A percentile compares a stretch with the other conserved stretches of the same genome.
phyloP scores from a whole-genome alignment of 2,113 vertebrate species.

The Cyanistes caeruleus region DNA sequence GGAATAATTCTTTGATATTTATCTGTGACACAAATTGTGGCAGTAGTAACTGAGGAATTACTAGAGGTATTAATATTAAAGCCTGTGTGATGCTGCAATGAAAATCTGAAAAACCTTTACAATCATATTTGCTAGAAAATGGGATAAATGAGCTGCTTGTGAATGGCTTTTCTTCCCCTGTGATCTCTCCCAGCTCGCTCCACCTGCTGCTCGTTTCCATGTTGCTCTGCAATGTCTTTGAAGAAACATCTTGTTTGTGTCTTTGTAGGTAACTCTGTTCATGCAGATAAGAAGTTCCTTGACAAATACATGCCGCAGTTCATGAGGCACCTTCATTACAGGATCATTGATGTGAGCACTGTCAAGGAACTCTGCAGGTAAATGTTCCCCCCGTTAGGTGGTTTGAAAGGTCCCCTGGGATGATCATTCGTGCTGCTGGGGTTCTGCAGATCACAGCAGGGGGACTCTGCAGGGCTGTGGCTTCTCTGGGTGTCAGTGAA shows the following conservation, averaged over 20 bases:
- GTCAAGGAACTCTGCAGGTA: constrained; percentile 96
- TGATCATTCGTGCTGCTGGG: rapidly evolving
- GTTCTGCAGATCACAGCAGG: background rate
- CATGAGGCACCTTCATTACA: constrained; percentile 87
- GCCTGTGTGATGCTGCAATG: background rate
- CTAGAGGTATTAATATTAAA: background rate
- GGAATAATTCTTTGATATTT: background rate
- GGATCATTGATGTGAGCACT: constrained; percentile 97
- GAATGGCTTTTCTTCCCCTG: background rate
- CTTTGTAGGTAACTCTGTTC: constrained; percentile 84
- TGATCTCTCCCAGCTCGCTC: background rate
- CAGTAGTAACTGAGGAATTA: background rate
- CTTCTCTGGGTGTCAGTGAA: background rate
- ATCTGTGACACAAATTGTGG: background rate
- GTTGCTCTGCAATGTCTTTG: background rate
- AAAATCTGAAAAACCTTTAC: background rate
- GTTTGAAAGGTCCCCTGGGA: rapidly evolving
- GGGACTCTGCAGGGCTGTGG: rapidly evolving
- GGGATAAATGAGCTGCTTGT: background rate
- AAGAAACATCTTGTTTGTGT: constrained; percentile 43
- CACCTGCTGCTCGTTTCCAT: background rate
- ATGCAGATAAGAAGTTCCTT: constrained; percentile 92
- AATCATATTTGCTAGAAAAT: background rate
- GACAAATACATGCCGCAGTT: constrained; percentile 98
- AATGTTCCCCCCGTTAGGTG: background rate